Evolutionary conservation across 2,888 invertebrate genomes (phyloP).

Genomic region (Tridacna gigas): DNA sequence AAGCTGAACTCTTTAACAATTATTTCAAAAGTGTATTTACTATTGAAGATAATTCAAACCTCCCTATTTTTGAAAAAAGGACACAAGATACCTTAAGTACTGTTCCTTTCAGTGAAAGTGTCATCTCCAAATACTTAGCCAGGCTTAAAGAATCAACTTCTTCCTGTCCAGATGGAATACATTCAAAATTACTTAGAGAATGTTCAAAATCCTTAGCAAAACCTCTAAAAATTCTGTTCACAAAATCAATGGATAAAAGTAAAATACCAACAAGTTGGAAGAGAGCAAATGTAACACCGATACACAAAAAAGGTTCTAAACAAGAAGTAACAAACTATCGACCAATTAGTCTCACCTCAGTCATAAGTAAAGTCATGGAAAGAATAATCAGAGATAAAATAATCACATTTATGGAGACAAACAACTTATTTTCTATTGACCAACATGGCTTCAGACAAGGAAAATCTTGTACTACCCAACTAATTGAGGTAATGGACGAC

Average conservation of each 20-base stretch:
- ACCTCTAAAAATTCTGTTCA: not conserved
- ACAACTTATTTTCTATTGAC: not conserved
- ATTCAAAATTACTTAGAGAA: not conserved
- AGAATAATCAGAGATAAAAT: not conserved
- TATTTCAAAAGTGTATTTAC: slow-evolving; percentile 11
- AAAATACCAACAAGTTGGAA: slow-evolving; percentile 2
- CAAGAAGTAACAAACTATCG: slow-evolving; percentile 5
- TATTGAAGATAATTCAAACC: slow-evolving; percentile 1
- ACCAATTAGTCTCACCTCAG: slow-evolving; percentile 1
- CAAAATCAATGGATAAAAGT: not conserved
- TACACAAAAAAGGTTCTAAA: slow-evolving; percentile 2
- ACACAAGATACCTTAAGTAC: not conserved
- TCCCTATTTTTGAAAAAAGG: slow-evolving; percentile 12
- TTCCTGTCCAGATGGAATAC: not conserved
- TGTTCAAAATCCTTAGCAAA: not conserved
- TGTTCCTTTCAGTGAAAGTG: not conserved
- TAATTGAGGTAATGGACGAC: not conserved
- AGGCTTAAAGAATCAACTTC: slow-evolving; percentile 1
- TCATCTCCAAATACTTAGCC: slow-evolving; percentile 6
- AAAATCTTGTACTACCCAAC: not conserved
- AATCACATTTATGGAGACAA: not conserved
- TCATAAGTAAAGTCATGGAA: not conserved
- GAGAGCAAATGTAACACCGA: not conserved
- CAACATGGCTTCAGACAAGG: slow-evolving; percentile 3
- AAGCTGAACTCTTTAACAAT: slow-evolving; percentile 6